A percentile compares a stretch with the other conserved stretches of the same genome.
Evolutionary conservation across 1,140 invertebrate genomes (phyloP).

Genomic region (Drosophila funebris): DNA sequence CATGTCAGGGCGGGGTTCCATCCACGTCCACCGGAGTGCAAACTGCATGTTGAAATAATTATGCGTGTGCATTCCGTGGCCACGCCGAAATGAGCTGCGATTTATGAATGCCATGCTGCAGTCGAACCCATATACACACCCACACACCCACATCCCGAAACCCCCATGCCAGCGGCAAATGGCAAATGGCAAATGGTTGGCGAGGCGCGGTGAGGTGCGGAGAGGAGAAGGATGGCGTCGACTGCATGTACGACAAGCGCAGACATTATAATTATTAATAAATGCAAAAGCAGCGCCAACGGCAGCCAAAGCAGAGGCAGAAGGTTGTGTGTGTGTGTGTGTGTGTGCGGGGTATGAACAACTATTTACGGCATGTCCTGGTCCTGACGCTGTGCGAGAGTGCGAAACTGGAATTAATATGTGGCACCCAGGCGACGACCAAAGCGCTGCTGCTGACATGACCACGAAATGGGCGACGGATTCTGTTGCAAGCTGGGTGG

Average conservation of each 20-base stretch:
- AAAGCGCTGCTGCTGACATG: conserved; percentile 63
- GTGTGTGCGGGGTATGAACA: conserved; percentile 32
- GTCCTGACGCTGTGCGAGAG: conserved; percentile 26
- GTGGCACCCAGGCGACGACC: conserved; percentile 67
- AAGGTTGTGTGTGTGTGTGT: not conserved
- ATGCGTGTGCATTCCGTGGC: conserved; percentile 81
- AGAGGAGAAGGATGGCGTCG: conserved; percentile 7
- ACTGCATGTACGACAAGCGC: conserved; percentile 55
- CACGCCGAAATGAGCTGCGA: conserved; percentile 79
- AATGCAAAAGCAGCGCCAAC: conserved; percentile 64
- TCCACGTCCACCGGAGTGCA: conserved; percentile 15
- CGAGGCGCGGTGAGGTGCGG: no score
- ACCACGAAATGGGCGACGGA: conserved; percentile 38
- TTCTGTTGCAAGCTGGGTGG: conserved; percentile 2
- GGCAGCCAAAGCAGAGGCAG: not conserved
- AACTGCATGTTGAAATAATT: conserved; percentile 78
- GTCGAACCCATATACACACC: conserved; percentile 11
- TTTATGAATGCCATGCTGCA: conserved; percentile 71
- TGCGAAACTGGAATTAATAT: conserved; percentile 81
- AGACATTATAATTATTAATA: conserved; percentile 82
- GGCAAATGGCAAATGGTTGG: no score
- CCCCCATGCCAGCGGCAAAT: not conserved
- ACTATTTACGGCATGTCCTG: conserved; percentile 78
- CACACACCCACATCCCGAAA: not conserved
- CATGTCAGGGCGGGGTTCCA: not conserved